A percentile compares a stretch with the other conserved stretches of the same genome.
These are phyloP conservation scores for Sebastes oblongus DNA, from an alignment of 2,797 vertebrate genomes.

Conservation along the genomic window DNA sequence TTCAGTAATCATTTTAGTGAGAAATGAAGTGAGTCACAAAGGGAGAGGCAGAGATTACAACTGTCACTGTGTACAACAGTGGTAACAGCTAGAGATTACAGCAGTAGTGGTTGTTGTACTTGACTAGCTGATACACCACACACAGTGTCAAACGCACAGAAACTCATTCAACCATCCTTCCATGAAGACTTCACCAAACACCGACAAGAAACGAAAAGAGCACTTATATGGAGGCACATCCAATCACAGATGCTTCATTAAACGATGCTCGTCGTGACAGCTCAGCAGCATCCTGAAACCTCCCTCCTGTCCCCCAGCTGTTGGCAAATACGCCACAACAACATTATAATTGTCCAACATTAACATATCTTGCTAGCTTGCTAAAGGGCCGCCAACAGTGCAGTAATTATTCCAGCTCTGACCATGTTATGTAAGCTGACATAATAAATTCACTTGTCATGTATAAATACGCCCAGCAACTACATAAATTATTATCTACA, in stretches of 20 bases:
- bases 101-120: slow-evolving; percentile 9
- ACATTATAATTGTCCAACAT: slow-evolving; percentile 22
- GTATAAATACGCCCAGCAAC: slow-evolving; percentile 7
- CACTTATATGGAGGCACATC: not conserved
- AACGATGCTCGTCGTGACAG: not conserved
- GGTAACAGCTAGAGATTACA: slow-evolving; percentile 34
- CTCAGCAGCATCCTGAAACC: not conserved
- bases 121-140: slow-evolving; percentile 24
- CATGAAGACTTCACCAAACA: not conserved
- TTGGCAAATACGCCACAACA: slow-evolving; percentile 16
- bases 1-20: slow-evolving; percentile 59
- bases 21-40: slow-evolving; percentile 54
- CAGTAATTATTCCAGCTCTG: slow-evolving; percentile 19
- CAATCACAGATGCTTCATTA: slow-evolving; percentile 1
- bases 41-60: slow-evolving; percentile 54
- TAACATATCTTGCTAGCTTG: slow-evolving; percentile 9
- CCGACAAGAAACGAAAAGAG: not conserved
- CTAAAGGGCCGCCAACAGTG: slow-evolving; percentile 10
- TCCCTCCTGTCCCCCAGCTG: slow-evolving; percentile 20
- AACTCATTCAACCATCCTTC: not conserved
- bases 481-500: not conserved
- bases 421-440: slow-evolving; percentile 30
- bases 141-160: not conserved
- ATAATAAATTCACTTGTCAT: slow-evolving; percentile 15
- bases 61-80: slow-evolving; percentile 23